Percentiles rank a stretch among this genome's conserved stretches.
phyloP scores from a whole-genome alignment of 2,888 invertebrate genomes.

The Tiliacea aurago region DNA sequence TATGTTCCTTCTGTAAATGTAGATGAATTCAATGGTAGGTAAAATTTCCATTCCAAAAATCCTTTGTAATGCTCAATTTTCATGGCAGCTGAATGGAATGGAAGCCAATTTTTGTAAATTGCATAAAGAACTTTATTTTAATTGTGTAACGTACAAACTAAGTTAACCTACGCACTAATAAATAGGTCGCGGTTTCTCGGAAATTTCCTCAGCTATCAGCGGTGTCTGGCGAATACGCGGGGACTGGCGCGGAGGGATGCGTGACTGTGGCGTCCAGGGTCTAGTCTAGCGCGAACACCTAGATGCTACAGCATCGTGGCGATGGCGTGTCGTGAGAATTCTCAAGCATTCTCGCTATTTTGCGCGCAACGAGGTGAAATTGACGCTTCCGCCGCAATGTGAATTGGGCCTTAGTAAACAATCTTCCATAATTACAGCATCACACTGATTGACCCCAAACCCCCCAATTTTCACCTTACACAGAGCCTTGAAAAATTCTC shows the following conservation, averaged over 20 bases:
- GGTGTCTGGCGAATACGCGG: not conserved
- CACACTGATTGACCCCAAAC: not conserved
- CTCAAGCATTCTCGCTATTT: not conserved
- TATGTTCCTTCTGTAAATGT: too few species aligned
- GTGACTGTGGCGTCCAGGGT: not conserved
- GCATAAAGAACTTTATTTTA: too few species aligned
- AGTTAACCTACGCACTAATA: too few species aligned
- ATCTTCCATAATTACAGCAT: constrained; percentile 16
- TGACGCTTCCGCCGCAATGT: not conserved
- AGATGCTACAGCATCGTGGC: not conserved
- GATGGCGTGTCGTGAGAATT: not conserved
- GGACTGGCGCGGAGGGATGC: not conserved
- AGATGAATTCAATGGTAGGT: too few species aligned
- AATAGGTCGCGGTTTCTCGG: not conserved
- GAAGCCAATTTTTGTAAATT: too few species aligned
- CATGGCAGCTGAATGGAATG: too few species aligned
- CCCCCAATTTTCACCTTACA: not conserved
- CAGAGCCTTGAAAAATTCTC: constrained; percentile 19
- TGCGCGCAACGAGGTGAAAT: not conserved
- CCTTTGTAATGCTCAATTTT: too few species aligned
- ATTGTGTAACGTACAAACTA: not conserved
- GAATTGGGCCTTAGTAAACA: not conserved
- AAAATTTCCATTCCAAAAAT: too few species aligned
- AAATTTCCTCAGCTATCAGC: not conserved
- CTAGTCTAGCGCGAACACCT: not conserved